A percentile compares a stretch with the other conserved stretches of the same genome.
Evolutionary conservation across 2,888 invertebrate species (phyloP).

Genomic region (Lordiphosa andalusiaca): DNA sequence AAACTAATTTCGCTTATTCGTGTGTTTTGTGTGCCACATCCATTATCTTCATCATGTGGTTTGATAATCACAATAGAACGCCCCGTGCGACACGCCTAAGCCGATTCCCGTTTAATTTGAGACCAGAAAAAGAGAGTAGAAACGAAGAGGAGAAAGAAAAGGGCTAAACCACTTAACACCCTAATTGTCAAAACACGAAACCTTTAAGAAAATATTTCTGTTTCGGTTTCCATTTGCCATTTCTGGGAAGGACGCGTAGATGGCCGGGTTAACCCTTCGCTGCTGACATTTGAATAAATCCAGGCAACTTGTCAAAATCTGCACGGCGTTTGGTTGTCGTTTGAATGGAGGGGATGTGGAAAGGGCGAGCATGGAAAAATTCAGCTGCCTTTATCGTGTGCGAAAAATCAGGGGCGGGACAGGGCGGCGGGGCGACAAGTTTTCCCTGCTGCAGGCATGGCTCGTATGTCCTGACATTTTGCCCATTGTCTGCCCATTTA

Average conservation of each 20-base stretch:
- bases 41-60: constrained; percentile 30
- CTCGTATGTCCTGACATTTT: constrained; percentile 27
- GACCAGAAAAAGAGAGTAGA: constrained; percentile 34
- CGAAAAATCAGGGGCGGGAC: constrained; percentile 52
- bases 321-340: constrained; percentile 43
- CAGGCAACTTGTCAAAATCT: constrained; percentile 71
- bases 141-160: constrained; percentile 39
- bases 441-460: not conserved
- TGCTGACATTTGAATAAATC: constrained; percentile 72
- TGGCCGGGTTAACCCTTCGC: constrained; percentile 59
- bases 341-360: constrained; percentile 12
- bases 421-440: not conserved
- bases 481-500: constrained; percentile 54
- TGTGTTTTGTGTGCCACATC: constrained; percentile 39
- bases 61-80: constrained; percentile 73
- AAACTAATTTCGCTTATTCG: constrained; percentile 54
- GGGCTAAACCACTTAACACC: constrained; percentile 77
- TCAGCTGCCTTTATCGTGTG: constrained; percentile 68
- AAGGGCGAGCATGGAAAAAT: constrained; percentile 56
- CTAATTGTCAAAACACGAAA: constrained; percentile 76
- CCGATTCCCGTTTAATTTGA: constrained; percentile 71
- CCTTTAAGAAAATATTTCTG: constrained; percentile 65
- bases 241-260: constrained; percentile 34
- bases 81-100: constrained; percentile 69
- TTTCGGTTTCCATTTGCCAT: constrained; percentile 17